Evolutionary conservation across 2,888 invertebrate species (phyloP).

Genomic region (Limnephilus auricula): DNA sequence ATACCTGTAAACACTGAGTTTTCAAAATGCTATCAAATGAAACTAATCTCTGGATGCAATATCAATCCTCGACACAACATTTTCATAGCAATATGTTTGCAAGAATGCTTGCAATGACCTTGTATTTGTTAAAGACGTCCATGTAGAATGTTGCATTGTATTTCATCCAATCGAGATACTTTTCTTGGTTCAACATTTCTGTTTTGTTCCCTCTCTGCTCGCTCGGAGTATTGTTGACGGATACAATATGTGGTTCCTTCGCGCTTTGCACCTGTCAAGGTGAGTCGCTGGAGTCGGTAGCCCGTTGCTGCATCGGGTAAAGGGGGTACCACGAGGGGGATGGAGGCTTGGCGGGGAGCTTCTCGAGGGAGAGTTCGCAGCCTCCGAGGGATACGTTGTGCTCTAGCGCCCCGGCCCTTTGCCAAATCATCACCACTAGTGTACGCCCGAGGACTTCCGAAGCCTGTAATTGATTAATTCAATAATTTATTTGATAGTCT

Average conservation of each 20-base stretch:
- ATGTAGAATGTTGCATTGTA: background rate
- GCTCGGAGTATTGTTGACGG: background rate
- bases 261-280: conserved; percentile 69
- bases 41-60: background rate
- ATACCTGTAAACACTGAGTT: background rate
- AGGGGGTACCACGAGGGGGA: conserved; percentile 95
- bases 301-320: conserved; percentile 80
- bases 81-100: background rate
- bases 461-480: conserved; percentile 73
- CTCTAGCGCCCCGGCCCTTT: conserved; percentile 91
- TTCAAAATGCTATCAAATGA: background rate
- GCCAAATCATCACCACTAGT: conserved; percentile 95
- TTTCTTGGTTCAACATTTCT: background rate
- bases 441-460: conserved; percentile 88
- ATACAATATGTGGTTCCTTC: background rate
- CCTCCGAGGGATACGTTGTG: conserved; percentile 90
- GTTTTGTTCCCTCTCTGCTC: background rate
- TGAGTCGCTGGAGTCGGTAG: conserved; percentile 74
- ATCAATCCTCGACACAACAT: background rate
- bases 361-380: conserved; percentile 90
- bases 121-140: background rate
- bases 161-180: background rate
- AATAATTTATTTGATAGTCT: background rate
- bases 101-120: background rate
- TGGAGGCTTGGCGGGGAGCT: conserved; percentile 87